Percentiles rank a stretch among this genome's conserved stretches.
Evolutionary conservation across 2,888 invertebrate genomes (phyloP).

Genomic region (Stenurella melanura): DNA sequence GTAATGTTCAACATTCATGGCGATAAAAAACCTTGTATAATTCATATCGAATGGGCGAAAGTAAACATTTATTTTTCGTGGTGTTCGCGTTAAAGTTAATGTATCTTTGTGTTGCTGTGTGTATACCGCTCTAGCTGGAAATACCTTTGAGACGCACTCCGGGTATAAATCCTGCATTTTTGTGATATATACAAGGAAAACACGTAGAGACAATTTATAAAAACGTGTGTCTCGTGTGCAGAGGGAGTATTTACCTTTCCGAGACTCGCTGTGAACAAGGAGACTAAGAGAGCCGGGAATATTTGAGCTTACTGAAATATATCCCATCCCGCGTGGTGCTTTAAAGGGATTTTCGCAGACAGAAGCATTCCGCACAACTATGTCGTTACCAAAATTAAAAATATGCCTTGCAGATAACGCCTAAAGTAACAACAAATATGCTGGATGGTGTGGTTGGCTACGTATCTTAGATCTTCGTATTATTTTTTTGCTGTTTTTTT

Average conservation of each 20-base stretch:
- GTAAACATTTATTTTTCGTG: slow-evolving; percentile 44
- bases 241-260: slow-evolving; percentile 64
- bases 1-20: slow-evolving; percentile 23
- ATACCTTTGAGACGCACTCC: slow-evolving; percentile 61
- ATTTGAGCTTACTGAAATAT: slow-evolving; percentile 59
- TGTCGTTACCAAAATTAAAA: slow-evolving; percentile 57
- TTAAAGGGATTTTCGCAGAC: slow-evolving; percentile 55
- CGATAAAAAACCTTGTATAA: slow-evolving; percentile 44
- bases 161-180: slow-evolving; percentile 63
- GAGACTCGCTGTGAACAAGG: slow-evolving; percentile 56
- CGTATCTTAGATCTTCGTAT: neutral
- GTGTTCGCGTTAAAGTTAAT: slow-evolving; percentile 38
- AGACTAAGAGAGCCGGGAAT: slow-evolving; percentile 56
- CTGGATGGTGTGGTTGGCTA: neutral
- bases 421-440: slow-evolving; percentile 27
- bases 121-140: slow-evolving; percentile 42
- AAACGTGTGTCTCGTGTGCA: slow-evolving; percentile 63
- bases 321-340: slow-evolving; percentile 55
- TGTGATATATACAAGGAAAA: slow-evolving; percentile 60
- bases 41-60: slow-evolving; percentile 38
- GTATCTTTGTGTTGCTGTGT: slow-evolving; percentile 29
- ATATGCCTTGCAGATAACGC: slow-evolving; percentile 42
- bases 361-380: slow-evolving; percentile 48
- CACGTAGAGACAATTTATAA: slow-evolving; percentile 65
- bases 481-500: neutral